Conservation (phyloP, 2,888 invertebrate species). For the Teinopalpus imperialis region DNA sequence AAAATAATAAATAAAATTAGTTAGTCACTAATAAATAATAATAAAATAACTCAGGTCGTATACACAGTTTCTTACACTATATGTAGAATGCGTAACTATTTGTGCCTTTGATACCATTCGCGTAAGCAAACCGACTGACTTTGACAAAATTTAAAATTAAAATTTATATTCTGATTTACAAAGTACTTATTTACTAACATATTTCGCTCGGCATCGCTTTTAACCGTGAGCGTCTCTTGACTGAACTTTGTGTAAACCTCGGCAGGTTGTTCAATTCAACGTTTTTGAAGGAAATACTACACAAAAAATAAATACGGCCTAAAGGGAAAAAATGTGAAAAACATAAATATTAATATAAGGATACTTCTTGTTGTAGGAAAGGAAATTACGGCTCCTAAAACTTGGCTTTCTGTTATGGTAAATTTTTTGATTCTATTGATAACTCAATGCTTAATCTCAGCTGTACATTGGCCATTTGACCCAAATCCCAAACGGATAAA, state of each 20-base stretch:
- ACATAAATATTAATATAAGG: slow-evolving; percentile 14
- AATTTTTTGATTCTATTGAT: no score
- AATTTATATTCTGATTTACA: slow-evolving; percentile 27
- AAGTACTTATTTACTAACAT: slow-evolving; percentile 28
- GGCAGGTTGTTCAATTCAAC: slow-evolving; percentile 26
- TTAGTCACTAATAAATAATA: no score
- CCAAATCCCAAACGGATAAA: no score
- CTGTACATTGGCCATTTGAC: no score
- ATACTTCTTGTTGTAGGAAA: not conserved
- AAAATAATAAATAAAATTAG: no score
- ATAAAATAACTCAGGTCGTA: no score
- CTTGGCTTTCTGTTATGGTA: not conserved
- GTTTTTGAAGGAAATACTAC: slow-evolving; percentile 21
- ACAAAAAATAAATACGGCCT: slow-evolving; percentile 25
- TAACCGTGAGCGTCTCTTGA: slow-evolving; percentile 25
- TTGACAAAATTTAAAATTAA: slow-evolving; percentile 26
- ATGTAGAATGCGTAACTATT: slow-evolving; percentile 14
- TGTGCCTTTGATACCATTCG: slow-evolving; percentile 22
- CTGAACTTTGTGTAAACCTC: slow-evolving; percentile 28
- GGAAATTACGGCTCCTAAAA: slow-evolving; percentile 8
- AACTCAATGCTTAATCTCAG: no score
- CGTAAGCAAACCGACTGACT: slow-evolving; percentile 24
- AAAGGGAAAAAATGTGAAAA: slow-evolving; percentile 18
- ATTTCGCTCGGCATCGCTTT: slow-evolving; percentile 27
- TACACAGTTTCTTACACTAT: slow-evolving; percentile 9